phyloP scores from a whole-genome alignment of 2,797 vertebrate genomes.

The Muscicapa striata region DNA sequence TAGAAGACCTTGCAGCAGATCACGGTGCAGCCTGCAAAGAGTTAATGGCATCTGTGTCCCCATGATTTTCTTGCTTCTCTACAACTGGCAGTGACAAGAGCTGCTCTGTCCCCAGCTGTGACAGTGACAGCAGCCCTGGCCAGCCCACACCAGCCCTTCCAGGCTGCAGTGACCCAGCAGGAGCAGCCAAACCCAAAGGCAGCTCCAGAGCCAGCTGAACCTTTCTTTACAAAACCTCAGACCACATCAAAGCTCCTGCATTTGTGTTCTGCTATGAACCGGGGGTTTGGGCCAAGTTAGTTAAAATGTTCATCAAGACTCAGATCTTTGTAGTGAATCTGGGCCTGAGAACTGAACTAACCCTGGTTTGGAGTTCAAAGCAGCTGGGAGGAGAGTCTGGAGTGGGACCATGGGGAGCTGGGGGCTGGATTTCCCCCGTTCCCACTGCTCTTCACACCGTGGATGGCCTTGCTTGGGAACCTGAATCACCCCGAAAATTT shows the following conservation, averaged over 20 bases:
- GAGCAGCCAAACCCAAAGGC: constrained; percentile 36
- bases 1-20: neutral
- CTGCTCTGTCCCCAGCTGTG: neutral
- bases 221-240: constrained; percentile 65
- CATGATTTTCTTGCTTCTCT: neutral
- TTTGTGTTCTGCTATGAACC: constrained; percentile 10
- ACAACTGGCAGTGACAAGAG: neutral
- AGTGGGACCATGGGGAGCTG: neutral
- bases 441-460: accelerated
- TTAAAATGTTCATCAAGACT: constrained; percentile 24
- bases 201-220: neutral
- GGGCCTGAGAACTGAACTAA: neutral
- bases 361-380: neutral
- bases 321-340: constrained; percentile 6
- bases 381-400: neutral
- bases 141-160: neutral
- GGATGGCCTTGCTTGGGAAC: neutral
- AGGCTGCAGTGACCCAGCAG: constrained; percentile 25
- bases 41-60: neutral
- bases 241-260: constrained; percentile 36
- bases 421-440: neutral
- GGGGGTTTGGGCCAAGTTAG: constrained; percentile 5
- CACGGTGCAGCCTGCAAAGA: accelerated
- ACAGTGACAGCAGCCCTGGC: neutral
- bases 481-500: neutral